Evolutionary conservation across 2,888 invertebrate species (phyloP), one percentile per base, ranked within the genome.

Genomic region (Ethmia dodecea): DNA sequence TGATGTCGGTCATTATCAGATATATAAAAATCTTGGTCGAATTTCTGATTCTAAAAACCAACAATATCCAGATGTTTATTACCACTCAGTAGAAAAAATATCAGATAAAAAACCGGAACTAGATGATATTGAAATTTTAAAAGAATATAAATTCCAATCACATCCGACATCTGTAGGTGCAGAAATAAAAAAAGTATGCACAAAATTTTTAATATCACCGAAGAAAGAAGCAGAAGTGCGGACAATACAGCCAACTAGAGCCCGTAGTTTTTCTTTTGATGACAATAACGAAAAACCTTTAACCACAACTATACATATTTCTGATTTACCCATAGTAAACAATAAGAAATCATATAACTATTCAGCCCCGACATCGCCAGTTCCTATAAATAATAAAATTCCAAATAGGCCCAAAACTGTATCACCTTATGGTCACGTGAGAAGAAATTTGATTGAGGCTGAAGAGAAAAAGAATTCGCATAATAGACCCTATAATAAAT

Each of bases 191-290:
- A 72, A 65, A 60, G 81, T 83, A 2, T 81, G 80, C 40, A 84
- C 84, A 10, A 78, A 65, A 48, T 80, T 83, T 49, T 48, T 81
- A 3, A 80, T 86, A 45, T 84, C 84, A 2, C 86, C 86, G 3
- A 86, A 83, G 55, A 86, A 83, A 54, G 83, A 86, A 68, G 79
- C 86, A 1, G 79, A 77, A 47, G 84, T 86, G 5, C 56, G 83
- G 30, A 81, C 72, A 13, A 75, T 81, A 30, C 77, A 84, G 49
- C 83, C 86, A 1, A 81, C 62, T 1, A 58, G 81, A 54, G 86
- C 86, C 10, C 62, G 80, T 40, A 83, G 80, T 45, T 64, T 86
- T 32, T 81, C 83, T 0, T 68, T 78, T 38, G 70, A 76, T 36
- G 71, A 65, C 42, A 54, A 57, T 9, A 40, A 38, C 13, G 24